Percentiles rank a stretch among this genome's conserved stretches.
Evolutionary conservation across 2,888 invertebrate genomes (phyloP).

Genomic region (Lasioglossum morio): DNA sequence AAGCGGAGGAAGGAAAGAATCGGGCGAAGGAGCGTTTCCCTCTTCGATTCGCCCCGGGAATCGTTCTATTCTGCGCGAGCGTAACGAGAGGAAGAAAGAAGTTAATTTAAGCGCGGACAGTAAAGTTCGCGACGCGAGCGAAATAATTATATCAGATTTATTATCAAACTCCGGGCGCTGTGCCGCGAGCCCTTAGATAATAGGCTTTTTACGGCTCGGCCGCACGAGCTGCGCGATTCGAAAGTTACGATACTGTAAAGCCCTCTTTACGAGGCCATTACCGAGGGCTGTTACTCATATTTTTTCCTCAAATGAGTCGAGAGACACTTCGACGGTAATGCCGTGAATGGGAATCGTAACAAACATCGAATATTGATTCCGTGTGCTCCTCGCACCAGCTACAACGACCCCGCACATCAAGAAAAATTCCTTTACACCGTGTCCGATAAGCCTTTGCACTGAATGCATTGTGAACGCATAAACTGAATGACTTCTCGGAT

Average conservation of each 20-base stretch:
- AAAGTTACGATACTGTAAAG: constrained; percentile 76
- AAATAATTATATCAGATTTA: constrained; percentile 72
- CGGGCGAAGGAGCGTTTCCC: neutral
- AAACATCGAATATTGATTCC: constrained; percentile 6
- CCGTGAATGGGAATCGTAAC: constrained; percentile 23
- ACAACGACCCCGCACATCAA: neutral
- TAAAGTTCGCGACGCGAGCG: constrained; percentile 55
- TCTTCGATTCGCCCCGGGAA: constrained; percentile 2
- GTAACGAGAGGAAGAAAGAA: constrained; percentile 38
- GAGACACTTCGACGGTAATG: constrained; percentile 59
- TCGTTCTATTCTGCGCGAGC: constrained; percentile 21
- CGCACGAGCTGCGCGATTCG: constrained; percentile 67
- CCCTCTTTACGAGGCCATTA: constrained; percentile 75
- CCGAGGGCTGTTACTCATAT: constrained; percentile 68
- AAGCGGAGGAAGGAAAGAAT: neutral
- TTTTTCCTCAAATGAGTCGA: constrained; percentile 58
- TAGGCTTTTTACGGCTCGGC: constrained; percentile 70
- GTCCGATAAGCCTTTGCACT: too few species aligned
- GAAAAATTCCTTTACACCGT: neutral
- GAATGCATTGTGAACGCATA: too few species aligned
- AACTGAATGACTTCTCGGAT: too few species aligned
- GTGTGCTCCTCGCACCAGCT: neutral
- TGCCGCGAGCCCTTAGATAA: constrained; percentile 70
- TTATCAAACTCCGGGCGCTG: constrained; percentile 60
- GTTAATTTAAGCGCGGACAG: constrained; percentile 56